Evolutionary conservation across 2,797 vertebrate genomes (phyloP).

Genomic region (Novumbra hubbsi): DNA sequence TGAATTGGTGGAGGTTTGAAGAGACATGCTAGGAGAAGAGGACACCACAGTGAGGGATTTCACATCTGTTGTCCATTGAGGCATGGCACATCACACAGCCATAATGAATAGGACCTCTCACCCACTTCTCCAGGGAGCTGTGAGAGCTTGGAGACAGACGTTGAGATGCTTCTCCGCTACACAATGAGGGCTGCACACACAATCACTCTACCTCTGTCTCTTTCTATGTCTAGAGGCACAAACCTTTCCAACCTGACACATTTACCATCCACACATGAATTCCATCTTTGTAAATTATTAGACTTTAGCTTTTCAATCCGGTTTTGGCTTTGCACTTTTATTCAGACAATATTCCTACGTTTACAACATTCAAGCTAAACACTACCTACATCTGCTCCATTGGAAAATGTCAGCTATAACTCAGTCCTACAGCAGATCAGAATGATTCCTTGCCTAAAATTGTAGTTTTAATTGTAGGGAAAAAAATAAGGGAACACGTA

Average conservation of each 20-base stretch:
- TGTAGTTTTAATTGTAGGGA: too few species aligned
- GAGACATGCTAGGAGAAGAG: background rate
- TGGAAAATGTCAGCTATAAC: too few species aligned
- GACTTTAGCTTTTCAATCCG: background rate
- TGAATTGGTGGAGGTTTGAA: background rate
- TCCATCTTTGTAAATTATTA: background rate
- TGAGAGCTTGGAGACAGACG: background rate
- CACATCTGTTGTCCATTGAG: constrained; percentile 29
- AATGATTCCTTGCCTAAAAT: too few species aligned
- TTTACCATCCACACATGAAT: constrained; percentile 1
- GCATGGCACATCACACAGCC: constrained; percentile 17
- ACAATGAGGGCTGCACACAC: background rate
- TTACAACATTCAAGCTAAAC: too few species aligned
- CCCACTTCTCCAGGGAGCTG: constrained; percentile 8
- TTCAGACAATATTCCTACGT: too few species aligned
- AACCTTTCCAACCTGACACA: background rate
- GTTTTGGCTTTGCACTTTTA: too few species aligned
- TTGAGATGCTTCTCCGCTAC: background rate
- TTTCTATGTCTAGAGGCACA: constrained; percentile 1
- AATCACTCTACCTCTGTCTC: background rate
- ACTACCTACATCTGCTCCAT: background rate
- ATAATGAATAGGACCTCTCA: constrained; percentile 27
- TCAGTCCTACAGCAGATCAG: too few species aligned
- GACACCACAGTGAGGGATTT: background rate
- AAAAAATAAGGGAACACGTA: too few species aligned